Evolutionary conservation across 2,113 vertebrate species (phyloP).

Genomic region (Ancistrus triradiatus): DNA sequence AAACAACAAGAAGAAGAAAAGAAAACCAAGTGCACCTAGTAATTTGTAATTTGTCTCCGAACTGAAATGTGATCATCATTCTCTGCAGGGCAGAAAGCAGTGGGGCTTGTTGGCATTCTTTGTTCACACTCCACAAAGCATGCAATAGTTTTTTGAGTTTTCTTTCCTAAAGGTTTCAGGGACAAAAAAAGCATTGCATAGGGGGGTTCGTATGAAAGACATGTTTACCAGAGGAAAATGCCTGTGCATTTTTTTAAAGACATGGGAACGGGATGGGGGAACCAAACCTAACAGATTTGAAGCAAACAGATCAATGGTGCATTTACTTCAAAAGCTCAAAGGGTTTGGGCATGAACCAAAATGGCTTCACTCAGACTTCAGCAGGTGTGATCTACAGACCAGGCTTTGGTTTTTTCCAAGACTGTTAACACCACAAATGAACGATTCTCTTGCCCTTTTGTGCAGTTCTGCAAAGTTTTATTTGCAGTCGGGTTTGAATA

Average conservation of each 20-base stretch:
- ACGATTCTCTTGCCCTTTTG: constrained; percentile 48
- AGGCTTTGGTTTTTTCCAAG: constrained; percentile 45
- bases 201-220: constrained; percentile 51
- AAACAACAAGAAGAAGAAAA: not conserved
- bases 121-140: constrained; percentile 49
- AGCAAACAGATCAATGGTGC: constrained; percentile 42
- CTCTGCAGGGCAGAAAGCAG: constrained; percentile 54
- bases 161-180: constrained; percentile 50
- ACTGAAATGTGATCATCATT: constrained; percentile 45
- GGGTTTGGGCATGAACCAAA: constrained; percentile 45
- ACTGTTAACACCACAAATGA: constrained; percentile 62
- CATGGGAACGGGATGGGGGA: constrained; percentile 30
- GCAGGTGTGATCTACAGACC: constrained; percentile 45
- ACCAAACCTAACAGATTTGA: constrained; percentile 20
- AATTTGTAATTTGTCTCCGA: constrained; percentile 37
- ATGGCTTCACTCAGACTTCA: constrained; percentile 39
- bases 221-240: constrained; percentile 30
- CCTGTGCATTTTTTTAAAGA: constrained; percentile 14
- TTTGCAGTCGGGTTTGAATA: constrained; percentile 70
- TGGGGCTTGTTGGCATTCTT: constrained; percentile 34
- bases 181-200: constrained; percentile 52
- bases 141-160: constrained; percentile 54
- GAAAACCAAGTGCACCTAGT: constrained; percentile 13
- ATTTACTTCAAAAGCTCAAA: constrained; percentile 48
- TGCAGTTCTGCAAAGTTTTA: constrained; percentile 74